These are phyloP conservation scores for Enteromius viviparus DNA, from an alignment of 2,797 vertebrate species.

Conservation along the genomic window DNA sequence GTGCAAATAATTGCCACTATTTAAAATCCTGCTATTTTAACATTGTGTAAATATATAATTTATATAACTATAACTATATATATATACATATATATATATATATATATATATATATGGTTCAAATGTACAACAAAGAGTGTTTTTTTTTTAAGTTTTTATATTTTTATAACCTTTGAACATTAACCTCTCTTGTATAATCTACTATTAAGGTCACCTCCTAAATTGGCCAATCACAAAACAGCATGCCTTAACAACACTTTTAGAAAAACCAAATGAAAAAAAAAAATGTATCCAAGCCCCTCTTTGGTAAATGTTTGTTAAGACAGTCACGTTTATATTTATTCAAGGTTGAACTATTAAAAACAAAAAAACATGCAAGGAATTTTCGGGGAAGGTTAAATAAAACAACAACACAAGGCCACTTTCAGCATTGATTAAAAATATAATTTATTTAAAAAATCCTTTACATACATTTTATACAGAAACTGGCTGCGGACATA, in stretches of 20 bases:
- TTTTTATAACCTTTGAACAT: no score
- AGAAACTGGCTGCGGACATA: slow-evolving; percentile 90
- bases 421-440: slow-evolving; percentile 92
- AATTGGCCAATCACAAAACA: not conserved
- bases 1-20: no score
- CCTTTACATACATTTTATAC: slow-evolving; percentile 98
- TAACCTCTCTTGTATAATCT: not conserved
- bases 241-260: not conserved
- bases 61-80: no score
- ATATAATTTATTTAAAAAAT: slow-evolving; percentile 99
- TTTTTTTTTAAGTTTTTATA: not conserved
- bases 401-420: not conserved
- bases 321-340: not conserved
- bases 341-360: not conserved
- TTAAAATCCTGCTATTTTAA: no score
- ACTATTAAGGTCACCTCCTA: not conserved
- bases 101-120: not conserved
- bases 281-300: not conserved
- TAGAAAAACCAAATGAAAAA: not conserved
- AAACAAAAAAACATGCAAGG: not conserved
- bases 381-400: not conserved
- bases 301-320: not conserved
- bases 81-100: no score
- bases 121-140: not conserved
- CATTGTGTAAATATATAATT: no score